Base-by-base conservation (phyloP, 2,888 invertebrate species). In the Eupeodes luniger region DNA sequence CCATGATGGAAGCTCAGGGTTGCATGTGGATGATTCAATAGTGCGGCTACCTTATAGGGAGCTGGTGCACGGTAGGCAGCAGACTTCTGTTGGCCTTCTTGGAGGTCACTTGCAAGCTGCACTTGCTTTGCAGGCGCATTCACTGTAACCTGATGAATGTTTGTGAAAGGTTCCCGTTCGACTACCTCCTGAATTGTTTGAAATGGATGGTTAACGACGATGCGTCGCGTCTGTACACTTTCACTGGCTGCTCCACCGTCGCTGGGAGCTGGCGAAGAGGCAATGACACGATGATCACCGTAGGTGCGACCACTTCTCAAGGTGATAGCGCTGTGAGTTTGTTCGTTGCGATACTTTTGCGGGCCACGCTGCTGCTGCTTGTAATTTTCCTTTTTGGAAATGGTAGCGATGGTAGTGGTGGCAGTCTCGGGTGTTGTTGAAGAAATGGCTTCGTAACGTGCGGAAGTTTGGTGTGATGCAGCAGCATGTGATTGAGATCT, bases 161-260 rank as follows among this genome's bases (percentile, higher is more conserved):
- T 95, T 57, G 95, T 95, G 59, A 94, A 94, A 49, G 95, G 95
- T 91, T 95, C 95, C 64, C 95, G 94, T 62, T 95, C 94, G 86
- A 95, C 94, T 40, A 95, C 94, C 91, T 95, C 95, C 90, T 95
- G 95, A 19, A 95, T 93, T 3, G 95, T 95, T 91, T 95, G 95
- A 89, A 95, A 94, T 16, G 95, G 95, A 82, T 95, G 94, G 89
- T 94, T 95, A 59, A 95, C 94, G n/a, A 95, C 95, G 86, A 95
- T 94, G 85, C 95, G 94, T 51, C 95, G 94, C 51, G 95, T 95
- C 89, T 95, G 95, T 72, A 95, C 94, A 78, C 94, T 94, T 92
- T 95, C 95, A 70, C 94, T 94, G 64, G 94, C 92, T 69, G 95
- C 93, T 34, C 94, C 93, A 0, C 93, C 93, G 90, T 94, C 93